Percentiles rank a stretch among this genome's conserved stretches.
Evolutionary conservation across 2,113 vertebrate genomes (phyloP).

Genomic region (Menidia beryllina): DNA sequence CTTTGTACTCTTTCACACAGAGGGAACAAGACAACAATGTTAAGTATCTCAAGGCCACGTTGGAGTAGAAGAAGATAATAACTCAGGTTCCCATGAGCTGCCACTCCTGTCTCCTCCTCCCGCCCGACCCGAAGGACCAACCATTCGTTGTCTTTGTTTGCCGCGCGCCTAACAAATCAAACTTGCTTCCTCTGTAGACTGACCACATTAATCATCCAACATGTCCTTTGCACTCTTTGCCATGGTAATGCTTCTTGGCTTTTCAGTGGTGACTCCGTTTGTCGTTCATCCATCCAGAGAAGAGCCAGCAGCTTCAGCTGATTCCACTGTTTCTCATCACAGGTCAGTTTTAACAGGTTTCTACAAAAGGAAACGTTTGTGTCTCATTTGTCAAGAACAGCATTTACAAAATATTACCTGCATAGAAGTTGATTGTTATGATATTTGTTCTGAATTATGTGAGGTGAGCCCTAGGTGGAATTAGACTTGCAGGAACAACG

Average conservation of each 20-base stretch:
- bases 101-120: constrained; percentile 39
- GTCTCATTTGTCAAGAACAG: background rate
- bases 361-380: background rate
- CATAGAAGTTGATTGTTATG: background rate
- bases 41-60: constrained; percentile 82
- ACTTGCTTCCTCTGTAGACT: background rate
- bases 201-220: background rate
- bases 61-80: constrained; percentile 77
- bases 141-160: background rate
- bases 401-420: background rate
- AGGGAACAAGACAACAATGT: constrained; percentile 78
- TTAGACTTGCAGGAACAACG: constrained; percentile 5
- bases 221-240: constrained; percentile 60
- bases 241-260: constrained; percentile 55
- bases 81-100: constrained; percentile 76
- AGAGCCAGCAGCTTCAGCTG: constrained; percentile 20
- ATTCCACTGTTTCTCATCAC: constrained; percentile 6
- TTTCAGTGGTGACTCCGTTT: constrained; percentile 57
- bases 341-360: constrained; percentile 65
- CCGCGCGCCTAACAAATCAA: background rate
- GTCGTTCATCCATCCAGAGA: constrained; percentile 64
- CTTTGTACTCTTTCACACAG: constrained; percentile 70
- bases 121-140: constrained; percentile 19
- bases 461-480: background rate
- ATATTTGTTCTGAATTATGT: background rate